Conservation (phyloP, 2,888 invertebrate species). For the Stenichneumon culpator region DNA sequence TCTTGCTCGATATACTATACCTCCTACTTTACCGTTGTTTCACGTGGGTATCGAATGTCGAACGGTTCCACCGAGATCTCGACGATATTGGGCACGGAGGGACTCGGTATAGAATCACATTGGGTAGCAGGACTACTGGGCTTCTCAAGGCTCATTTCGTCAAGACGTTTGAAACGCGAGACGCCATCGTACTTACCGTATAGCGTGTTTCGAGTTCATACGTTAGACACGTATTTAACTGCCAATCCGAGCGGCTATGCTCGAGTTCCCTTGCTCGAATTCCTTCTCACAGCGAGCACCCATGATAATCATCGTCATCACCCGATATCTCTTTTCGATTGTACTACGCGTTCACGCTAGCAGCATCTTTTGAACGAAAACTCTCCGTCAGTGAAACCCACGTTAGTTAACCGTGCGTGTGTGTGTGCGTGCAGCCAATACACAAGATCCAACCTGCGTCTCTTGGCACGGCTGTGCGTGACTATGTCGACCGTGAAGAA, state of each 20-base stretch:
- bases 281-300: conserved; percentile 28
- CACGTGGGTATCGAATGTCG: conserved; percentile 64
- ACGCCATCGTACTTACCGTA: conserved; percentile 53
- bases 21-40: conserved; percentile 63
- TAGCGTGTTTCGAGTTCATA: conserved; percentile 54
- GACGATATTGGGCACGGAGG: conserved; percentile 51
- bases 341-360: conserved; percentile 23
- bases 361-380: conserved; percentile 54
- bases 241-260: conserved; percentile 51
- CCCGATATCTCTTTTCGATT: conserved; percentile 64
- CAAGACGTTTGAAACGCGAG: conserved; percentile 70
- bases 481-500: conserved; percentile 41
- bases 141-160: conserved; percentile 47
- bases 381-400: conserved; percentile 2
- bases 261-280: conserved; percentile 40
- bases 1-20: conserved; percentile 34
- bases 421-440: conserved; percentile 16
- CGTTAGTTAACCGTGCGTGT: background rate
- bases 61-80: conserved; percentile 56
- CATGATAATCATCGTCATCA: conserved; percentile 46
- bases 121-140: conserved; percentile 30
- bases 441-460: conserved; percentile 24
- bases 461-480: conserved; percentile 16
- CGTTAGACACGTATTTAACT: conserved; percentile 58
- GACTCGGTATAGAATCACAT: conserved; percentile 50